A percentile compares a stretch with the other conserved stretches of the same genome.
Evolutionary conservation across 2,888 invertebrate species (phyloP).

Genomic region (Geophilus truncorum): DNA sequence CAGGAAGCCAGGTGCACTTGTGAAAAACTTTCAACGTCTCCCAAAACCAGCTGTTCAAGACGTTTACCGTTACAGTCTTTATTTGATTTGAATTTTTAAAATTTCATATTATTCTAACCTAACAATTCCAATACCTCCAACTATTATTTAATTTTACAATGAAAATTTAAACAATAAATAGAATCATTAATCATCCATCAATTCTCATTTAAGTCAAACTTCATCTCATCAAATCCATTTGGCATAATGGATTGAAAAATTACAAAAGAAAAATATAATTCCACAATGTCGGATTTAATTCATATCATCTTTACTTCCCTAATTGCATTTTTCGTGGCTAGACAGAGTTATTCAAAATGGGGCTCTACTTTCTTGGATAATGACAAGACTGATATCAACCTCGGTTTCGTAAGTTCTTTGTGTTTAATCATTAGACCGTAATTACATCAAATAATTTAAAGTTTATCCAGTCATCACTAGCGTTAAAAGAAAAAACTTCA

Average conservation of each 20-base stretch:
- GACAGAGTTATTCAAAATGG: slow-evolving; percentile 4
- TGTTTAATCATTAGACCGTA: too few relatives aligned
- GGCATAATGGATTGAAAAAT: not conserved
- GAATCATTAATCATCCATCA: not conserved
- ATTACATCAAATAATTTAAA: too few relatives aligned
- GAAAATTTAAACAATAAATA: not conserved
- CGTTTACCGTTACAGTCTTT: not conserved
- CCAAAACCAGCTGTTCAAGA: slow-evolving; percentile 7
- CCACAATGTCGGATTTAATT: not conserved
- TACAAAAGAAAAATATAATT: not conserved
- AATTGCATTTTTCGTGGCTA: not conserved
- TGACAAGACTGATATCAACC: not conserved
- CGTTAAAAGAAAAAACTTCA: not conserved
- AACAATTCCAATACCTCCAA: too few relatives aligned
- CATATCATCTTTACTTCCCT: not conserved
- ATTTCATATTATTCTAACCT: too few relatives aligned
- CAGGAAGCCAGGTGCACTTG: slow-evolving; percentile 12
- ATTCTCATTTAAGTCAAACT: not conserved
- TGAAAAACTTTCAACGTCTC: not conserved
- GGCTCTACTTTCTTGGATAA: slow-evolving; percentile 18
- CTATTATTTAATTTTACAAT: too few relatives aligned
- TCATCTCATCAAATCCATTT: not conserved
- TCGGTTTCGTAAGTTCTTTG: not conserved
- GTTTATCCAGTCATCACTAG: not conserved
- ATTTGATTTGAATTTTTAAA: too few relatives aligned